Evolutionary conservation across 30 jellyfish, hydroid and myxozoan genomes (phyloP), one percentile per base, ranked within the genome.

Genomic region (Rhopilema esculentum): DNA sequence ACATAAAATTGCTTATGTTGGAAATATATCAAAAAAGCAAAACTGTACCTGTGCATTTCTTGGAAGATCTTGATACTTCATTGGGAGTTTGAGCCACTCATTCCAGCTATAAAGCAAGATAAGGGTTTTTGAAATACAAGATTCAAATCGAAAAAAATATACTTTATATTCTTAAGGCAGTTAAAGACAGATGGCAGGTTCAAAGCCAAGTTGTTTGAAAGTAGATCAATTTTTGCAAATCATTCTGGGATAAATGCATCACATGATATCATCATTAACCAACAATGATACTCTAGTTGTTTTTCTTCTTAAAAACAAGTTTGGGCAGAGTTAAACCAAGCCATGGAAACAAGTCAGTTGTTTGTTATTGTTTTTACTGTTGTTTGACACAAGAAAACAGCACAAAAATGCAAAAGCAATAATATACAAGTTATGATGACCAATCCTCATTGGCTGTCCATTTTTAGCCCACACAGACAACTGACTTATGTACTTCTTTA

Each of bases 41-140:
- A 17, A 31, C 19, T 12, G 2, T 75, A 90, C 99, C 96, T 82
- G 88, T 8, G 99, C 96, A 91, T 95, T 90, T 48, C 98, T 51
- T 53, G 99, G 99, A 22, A 95, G 92, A 81, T 95, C 99, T 82
- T 95, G 99, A 73, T 89, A 95, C 61, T 95, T 95, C 49, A 91
- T 79, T 24, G 99, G 99, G 18, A 95, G 85, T 72, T 68, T 80
- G 2, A 95, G 92, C 99, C 99, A 95, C 76, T 95, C 98, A 76
- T 95, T 95, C 99, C 99, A 95, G 76, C 99, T 95, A 77, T 12
- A 78, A 50, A 30, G 20, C 12, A 12, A 40, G 12, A 12, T 12
- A 40, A 12, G 12, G 57, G 57, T 12, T 2, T 40, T 2, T 40
- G 9, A 40, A 40, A 2, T 40, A 40, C 57, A 40, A 6, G 12